Base-by-base conservation (phyloP, 2,888 invertebrate genomes). In the Deladenus siricidicola region DNA sequence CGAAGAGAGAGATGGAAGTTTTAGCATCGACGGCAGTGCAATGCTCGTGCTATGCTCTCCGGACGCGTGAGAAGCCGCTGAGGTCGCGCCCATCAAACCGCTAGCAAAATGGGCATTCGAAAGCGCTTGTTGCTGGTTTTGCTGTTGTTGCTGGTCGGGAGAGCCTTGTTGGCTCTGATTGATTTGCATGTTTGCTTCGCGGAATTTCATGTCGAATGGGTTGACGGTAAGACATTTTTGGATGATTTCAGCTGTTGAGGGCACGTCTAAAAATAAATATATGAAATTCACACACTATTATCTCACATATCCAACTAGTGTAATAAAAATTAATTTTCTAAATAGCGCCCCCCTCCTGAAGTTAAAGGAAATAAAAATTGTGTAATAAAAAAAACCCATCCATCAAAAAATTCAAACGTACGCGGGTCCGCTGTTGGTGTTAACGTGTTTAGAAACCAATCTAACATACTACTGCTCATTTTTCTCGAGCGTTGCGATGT, bases 241-340 rank as follows among this genome's bases (percentile, higher is more conserved):
- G 66, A 75, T 76, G 19, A 76, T 67, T 57, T 76, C 75, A 14
- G 76, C 76, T 10, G 76, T 76, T 14, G 75, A 71, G 10, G 76
- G 76, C 44, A 74, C 64, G 44, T 76, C 76, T 70, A 56, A 55
- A 72, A 62, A 28, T 21, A 30, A 2, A 21, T 19, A 34, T 4
- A 53, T 52, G 19, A 56, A 3, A 2, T 50, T 50, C n/a, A 28
- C 3, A 45, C 23, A 45, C 24, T 45, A 10, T 42, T n/a, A 14
- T n/a, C 42, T 42, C 42, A 42, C 10, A 10, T 14, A 42, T 42
- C 42, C 42, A 14, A 10, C 10, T 42, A 42, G n/a, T 14, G n/a
- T 14, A 42, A 14, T 42, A 14, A 42, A 10, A 10, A 10, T 10
- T n/a, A 42, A 10, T n/a, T 14, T 42, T n/a, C 10, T 42, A 14